Evolutionary conservation across 2,113 vertebrate genomes (phyloP), one percentile per base, ranked within the genome.

Genomic region (Melozone crissalis): DNA sequence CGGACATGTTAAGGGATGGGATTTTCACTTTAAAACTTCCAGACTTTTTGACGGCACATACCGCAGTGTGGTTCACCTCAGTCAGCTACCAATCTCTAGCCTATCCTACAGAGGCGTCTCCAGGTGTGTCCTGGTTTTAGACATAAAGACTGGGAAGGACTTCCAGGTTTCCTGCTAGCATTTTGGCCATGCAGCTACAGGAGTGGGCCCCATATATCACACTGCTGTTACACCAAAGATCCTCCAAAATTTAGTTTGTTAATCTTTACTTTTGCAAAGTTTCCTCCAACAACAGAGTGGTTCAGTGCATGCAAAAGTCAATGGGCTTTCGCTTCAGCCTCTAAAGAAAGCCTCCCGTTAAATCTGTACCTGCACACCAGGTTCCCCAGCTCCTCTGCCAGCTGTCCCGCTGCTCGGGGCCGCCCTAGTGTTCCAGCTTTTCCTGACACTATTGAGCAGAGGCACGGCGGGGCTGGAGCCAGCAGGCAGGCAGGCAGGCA

Each of bases 31-130:
- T 2, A 51, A 30, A 63, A 23, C 13, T 37, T 39, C 9, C 54
- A 58, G 43, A 7, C 15, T 41, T 66, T 71, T 80, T 63, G 72
- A 46, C 0, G 0, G 8, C 22, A 30, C 28, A 5, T 33, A 7
- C 3, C 57, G 41, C 0, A 0, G 8, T 4, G 22, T 10, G 5
- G 23, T 20, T 80, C 37, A 27, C 12, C 28, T 44, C 51, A 63
- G 22, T 7, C 13, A 46, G 10, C 26, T 41, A 6, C 51, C 28
- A 44, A 49, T 30, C 62, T 69, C 33, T 59, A 37, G 33, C 14
- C 3, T 43, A 9, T 21, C 24, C n/a, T 31, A 33, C 11, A 52
- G 10, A 46, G 31, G 11, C 41, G 51, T 52, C 2, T 7, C 14
- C 24, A 52, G 37, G 12, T 7, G 6, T 37, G 62, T 41, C 41